Evolutionary conservation across 2,888 invertebrate species (phyloP).

Genomic region (Gibbula magus): DNA sequence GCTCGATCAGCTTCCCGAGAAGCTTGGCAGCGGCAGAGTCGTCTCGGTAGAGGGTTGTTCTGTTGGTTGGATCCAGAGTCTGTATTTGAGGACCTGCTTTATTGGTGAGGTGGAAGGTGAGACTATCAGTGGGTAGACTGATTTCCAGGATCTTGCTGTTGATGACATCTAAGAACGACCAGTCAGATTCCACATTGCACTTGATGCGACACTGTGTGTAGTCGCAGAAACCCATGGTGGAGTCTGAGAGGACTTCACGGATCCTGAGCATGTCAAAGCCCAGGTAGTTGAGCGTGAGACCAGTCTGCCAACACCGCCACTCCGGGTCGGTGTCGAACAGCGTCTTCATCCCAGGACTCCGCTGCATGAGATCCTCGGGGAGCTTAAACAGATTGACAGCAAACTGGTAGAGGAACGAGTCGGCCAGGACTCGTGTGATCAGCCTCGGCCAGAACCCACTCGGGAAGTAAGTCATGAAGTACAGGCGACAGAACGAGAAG

Average conservation of each 20-base stretch:
- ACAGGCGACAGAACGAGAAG: conserved; percentile 73
- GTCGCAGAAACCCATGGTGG: conserved; percentile 77
- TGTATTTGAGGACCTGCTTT: conserved; percentile 38
- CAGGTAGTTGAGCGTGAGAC: conserved; percentile 89
- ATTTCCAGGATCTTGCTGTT: conserved; percentile 90
- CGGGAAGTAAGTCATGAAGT: conserved; percentile 93
- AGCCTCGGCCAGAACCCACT: conserved; percentile 98
- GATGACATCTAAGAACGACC: conserved; percentile 88
- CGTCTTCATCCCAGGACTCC: conserved; percentile 46
- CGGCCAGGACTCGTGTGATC: conserved; percentile 92
- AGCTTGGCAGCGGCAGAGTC: conserved; percentile 61
- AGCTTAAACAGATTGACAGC: conserved; percentile 53
- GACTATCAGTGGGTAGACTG: conserved; percentile 60
- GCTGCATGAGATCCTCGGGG: conserved; percentile 47
- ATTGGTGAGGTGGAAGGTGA: conserved; percentile 52
- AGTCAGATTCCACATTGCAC: conserved; percentile 84
- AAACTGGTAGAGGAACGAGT: conserved; percentile 76
- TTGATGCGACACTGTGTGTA: conserved; percentile 76
- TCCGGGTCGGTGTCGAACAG: conserved; percentile 44
- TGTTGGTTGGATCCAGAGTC: conserved; percentile 36
- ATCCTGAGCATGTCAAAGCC: conserved; percentile 87
- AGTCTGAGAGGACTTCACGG: conserved; percentile 84
- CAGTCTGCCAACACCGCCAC: conserved; percentile 78
- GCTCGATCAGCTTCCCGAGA: conserved; percentile 89
- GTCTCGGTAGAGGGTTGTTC: conserved; percentile 51